These are phyloP conservation scores for Mylabris phalerata DNA, from an alignment of 1,140 invertebrate genomes.

Conservation along the genomic window DNA sequence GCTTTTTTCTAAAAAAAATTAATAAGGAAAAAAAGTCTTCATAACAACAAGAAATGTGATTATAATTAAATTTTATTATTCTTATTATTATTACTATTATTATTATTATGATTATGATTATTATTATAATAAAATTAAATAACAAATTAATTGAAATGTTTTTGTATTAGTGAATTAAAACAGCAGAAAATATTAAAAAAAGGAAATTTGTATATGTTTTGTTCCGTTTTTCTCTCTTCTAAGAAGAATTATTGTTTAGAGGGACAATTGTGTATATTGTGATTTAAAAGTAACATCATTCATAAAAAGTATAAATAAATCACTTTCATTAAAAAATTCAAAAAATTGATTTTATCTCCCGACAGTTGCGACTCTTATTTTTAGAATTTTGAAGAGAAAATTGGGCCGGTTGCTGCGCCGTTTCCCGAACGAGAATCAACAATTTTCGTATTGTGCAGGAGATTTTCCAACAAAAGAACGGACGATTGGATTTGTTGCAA, in stretches of 20 bases:
- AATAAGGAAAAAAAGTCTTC: slow-evolving; percentile 29
- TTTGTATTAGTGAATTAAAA: slow-evolving; percentile 39
- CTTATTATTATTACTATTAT: slow-evolving; percentile 4
- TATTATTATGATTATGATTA: too few relatives aligned
- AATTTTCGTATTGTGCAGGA: too few relatives aligned
- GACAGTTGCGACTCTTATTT: too few relatives aligned
- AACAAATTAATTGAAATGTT: slow-evolving; percentile 37
- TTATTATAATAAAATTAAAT: slow-evolving; percentile 20
- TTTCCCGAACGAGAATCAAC: too few relatives aligned
- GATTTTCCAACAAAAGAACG: too few relatives aligned
- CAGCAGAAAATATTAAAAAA: neutral
- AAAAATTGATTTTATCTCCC: too few relatives aligned
- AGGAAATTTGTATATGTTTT: slow-evolving; percentile 12
- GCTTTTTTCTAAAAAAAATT: slow-evolving; percentile 10
- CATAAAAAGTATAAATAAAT: slow-evolving; percentile 23
- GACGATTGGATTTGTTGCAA: too few relatives aligned
- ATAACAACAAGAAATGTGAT: slow-evolving; percentile 39
- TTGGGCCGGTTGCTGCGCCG: too few relatives aligned
- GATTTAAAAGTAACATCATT: slow-evolving; percentile 24
- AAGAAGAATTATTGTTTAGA: slow-evolving; percentile 26
- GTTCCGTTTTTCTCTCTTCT: slow-evolving; percentile 15
- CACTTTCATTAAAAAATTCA: slow-evolving; percentile 21
- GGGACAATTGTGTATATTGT: slow-evolving; percentile 28
- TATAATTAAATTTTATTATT: slow-evolving; percentile 38
- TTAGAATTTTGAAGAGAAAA: too few relatives aligned